Conservation (phyloP, 2,888 invertebrate species). For the Dastarcus helophoroides region DNA sequence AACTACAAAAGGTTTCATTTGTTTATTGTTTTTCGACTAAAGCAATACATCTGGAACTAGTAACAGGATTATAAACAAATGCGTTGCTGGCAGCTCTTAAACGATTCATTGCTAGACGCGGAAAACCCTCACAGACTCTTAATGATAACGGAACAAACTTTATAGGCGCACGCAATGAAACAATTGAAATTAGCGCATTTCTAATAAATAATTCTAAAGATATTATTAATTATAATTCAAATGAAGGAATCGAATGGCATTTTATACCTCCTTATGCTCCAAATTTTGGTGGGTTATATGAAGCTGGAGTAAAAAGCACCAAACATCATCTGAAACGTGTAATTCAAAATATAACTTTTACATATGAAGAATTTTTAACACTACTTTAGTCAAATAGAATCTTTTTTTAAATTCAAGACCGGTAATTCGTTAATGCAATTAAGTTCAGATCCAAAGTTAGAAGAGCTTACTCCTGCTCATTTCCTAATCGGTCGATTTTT, state of each 20-base stretch:
- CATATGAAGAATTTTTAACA: slow-evolving; percentile 24
- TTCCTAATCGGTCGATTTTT: slow-evolving; percentile 21
- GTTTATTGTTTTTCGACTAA: slow-evolving; percentile 17
- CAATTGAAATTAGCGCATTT: slow-evolving; percentile 12
- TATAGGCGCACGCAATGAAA: slow-evolving; percentile 13
- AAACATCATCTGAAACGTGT: slow-evolving; percentile 25
- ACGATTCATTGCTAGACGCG: slow-evolving; percentile 19
- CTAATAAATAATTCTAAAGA: slow-evolving; percentile 2
- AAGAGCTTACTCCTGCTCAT: slow-evolving; percentile 21
- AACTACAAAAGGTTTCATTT: slow-evolving; percentile 15
- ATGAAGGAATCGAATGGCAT: slow-evolving; percentile 17
- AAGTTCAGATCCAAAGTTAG: slow-evolving; percentile 21
- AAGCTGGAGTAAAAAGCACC: slow-evolving; percentile 24
- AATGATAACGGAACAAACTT: slow-evolving; percentile 22
- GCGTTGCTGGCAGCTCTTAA: slow-evolving; percentile 18
- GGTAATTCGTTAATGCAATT: slow-evolving; percentile 18
- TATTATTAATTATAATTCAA: slow-evolving; percentile 1
- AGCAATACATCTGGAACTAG: slow-evolving; percentile 22
- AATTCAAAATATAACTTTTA: slow-evolving; percentile 18
- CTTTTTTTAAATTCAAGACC: slow-evolving; percentile 27
- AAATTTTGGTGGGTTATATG: slow-evolving; percentile 29
- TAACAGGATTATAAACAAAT: slow-evolving; percentile 17
- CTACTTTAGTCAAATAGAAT: slow-evolving; percentile 24
- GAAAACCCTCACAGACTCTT: slow-evolving; percentile 14
- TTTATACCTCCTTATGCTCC: slow-evolving; percentile 24